Conservation (phyloP, 1,140 invertebrate genomes). For the Acyrthosiphon pisum region DNA sequence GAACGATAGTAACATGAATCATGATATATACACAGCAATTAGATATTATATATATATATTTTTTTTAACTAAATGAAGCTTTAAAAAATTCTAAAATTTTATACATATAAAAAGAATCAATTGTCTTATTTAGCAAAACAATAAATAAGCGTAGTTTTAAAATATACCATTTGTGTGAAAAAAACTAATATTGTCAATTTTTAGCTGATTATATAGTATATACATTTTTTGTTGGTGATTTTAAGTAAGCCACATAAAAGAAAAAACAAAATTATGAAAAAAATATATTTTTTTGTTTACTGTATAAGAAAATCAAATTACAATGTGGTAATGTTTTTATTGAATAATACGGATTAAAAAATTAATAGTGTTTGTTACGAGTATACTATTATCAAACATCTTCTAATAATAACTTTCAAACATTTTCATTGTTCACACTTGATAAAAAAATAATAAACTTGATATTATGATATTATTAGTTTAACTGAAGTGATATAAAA, state of each 20-base stretch:
- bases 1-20: not conserved
- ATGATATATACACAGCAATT: not conserved
- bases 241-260: slow-evolving; percentile 3
- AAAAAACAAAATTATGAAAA: not conserved
- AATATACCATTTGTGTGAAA: not conserved
- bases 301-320: not conserved
- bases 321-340: not conserved
- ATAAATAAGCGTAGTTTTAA: not conserved
- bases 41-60: not conserved
- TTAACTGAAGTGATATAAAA: not conserved
- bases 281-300: not conserved
- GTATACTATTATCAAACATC: not conserved
- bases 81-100: not conserved
- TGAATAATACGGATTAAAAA: not conserved
- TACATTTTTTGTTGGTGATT: not conserved
- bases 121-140: slow-evolving; percentile 29
- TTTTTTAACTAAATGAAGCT: not conserved
- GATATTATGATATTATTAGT: not conserved
- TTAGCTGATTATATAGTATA: not conserved
- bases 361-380: not conserved
- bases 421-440: not conserved
- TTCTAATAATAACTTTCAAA: not conserved
- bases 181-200: not conserved
- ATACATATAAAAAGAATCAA: not conserved
- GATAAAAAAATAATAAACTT: not conserved